Evolutionary conservation across 2,797 vertebrate species (phyloP), one percentile per base, ranked within the genome.

Genomic region (Synaphobranchus kaupii): DNA sequence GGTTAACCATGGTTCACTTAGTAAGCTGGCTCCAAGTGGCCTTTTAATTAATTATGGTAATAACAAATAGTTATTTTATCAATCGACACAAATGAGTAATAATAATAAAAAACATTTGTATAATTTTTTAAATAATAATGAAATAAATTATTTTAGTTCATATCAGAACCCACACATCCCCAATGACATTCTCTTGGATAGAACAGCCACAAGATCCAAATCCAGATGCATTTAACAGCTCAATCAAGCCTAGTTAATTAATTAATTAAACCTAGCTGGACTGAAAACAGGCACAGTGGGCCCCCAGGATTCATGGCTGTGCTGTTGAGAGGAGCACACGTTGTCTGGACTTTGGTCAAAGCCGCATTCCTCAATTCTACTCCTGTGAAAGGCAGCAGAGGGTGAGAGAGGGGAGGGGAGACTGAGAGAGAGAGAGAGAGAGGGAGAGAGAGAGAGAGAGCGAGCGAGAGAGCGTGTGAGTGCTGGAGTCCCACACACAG

Each of bases 291-390:
- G 47, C 47, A 48, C 47, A 48, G 78, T 48, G 78, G 47, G 78
- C 20, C 39, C 39, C 39, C 39, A 39, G 39, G 22, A 81, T 94
- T 95, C 88, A 50, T 91, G 94, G 92, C 85, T 93, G 92, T 92
- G 92, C 95, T 89, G 89, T 93, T 90, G 71, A 89, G 90, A 91
- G 89, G 39, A 88, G 91, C 91, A 83, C 93, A 85, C 92, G 93
- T 91, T 95, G 94, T 94, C 94, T 95, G 95, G 95, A 97, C 95
- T 96, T 97, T 94, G 95, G 94, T 94, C 96, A 87, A 87, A 93
- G 95, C 95, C 91, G 92, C 94, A 95, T 96, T 94, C 87, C 89
- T 91, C 89, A 89, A 96, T 96, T 95, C 94, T 92, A 94, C 95
- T 96, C 93, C 94, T 95, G 93, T 94, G 93, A 95, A 94, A 94